phyloP scores from a whole-genome alignment of 2,888 invertebrate genomes.

The Stenoptilia bipunctidactyla region DNA sequence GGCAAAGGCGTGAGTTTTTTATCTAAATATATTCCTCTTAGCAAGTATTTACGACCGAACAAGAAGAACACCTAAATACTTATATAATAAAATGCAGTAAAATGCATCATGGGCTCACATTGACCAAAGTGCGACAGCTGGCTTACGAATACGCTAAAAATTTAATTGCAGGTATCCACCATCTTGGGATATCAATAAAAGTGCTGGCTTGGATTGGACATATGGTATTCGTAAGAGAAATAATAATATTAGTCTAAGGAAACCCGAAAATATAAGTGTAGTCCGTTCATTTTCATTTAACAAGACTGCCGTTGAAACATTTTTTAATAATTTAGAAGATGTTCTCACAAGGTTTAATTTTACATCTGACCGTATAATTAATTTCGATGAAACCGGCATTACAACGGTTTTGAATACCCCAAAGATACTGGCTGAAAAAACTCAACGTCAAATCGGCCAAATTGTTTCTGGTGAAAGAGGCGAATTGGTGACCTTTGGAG shows the following conservation, averaged over 20 bases:
- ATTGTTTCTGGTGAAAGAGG: slow-evolving; percentile 23
- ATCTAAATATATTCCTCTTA: slow-evolving; percentile 13
- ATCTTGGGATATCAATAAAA: slow-evolving; percentile 15
- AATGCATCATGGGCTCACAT: slow-evolving; percentile 17
- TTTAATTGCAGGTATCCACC: slow-evolving; percentile 15
- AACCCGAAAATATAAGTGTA: too few species aligned
- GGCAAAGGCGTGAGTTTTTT: slow-evolving; percentile 8
- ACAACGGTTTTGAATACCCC: slow-evolving; percentile 12
- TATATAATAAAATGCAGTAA: slow-evolving; percentile 15
- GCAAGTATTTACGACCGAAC: slow-evolving; percentile 16
- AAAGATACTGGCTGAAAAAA: slow-evolving; percentile 15
- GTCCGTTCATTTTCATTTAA: too few species aligned
- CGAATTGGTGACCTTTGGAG: slow-evolving; percentile 17
- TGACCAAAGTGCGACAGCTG: slow-evolving; percentile 13
- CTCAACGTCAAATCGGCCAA: slow-evolving; percentile 20
- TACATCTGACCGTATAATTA: slow-evolving; percentile 17
- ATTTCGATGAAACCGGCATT: slow-evolving; percentile 13
- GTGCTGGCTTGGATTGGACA: slow-evolving; percentile 12
- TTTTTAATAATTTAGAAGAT: too few species aligned
- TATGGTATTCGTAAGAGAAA: slow-evolving; percentile 5
- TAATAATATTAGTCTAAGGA: slow-evolving; percentile 17
- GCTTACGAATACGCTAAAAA: slow-evolving; percentile 18
- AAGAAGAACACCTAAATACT: slow-evolving; percentile 14
- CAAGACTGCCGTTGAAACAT: too few species aligned
- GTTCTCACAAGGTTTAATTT: slow-evolving; percentile 11